phyloP scores from a whole-genome alignment of 2,888 invertebrate species.

The Branchipolynoe longqiensis region DNA sequence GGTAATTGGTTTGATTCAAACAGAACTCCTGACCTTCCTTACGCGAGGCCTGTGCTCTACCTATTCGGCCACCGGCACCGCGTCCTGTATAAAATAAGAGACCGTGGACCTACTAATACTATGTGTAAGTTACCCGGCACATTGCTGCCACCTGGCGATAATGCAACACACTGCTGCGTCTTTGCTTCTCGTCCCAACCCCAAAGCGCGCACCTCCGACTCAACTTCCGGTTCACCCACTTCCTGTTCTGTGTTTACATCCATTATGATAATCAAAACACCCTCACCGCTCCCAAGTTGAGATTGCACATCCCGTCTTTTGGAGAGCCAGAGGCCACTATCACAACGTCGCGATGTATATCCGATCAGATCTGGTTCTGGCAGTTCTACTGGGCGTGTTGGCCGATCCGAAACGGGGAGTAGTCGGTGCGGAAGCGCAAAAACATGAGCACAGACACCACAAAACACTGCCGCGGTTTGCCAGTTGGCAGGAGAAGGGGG shows the following conservation, averaged over 20 bases:
- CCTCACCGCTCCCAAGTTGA: conserved; percentile 18
- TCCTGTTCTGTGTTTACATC: conserved; percentile 49
- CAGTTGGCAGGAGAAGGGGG: conserved; percentile 1
- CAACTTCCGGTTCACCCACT: conserved; percentile 23
- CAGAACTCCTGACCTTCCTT: too few species aligned
- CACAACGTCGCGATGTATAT: conserved; percentile 6
- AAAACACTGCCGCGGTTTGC: neutral
- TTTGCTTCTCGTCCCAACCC: neutral
- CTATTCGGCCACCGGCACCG: too few species aligned
- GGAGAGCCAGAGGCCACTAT: neutral
- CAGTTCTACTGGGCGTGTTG: neutral
- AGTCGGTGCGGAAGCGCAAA: too few species aligned
- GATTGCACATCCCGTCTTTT: neutral
- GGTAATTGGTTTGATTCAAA: too few species aligned
- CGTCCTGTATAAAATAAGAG: too few species aligned
- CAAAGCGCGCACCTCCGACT: neutral
- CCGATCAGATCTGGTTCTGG: neutral
- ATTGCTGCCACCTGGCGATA: neutral
- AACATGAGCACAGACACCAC: conserved; percentile 44
- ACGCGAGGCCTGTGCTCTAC: too few species aligned
- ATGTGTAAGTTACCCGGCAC: too few species aligned
- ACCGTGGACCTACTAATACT: too few species aligned
- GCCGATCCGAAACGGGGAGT: neutral
- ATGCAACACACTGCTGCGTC: neutral
- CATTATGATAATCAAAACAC: conserved; percentile 55